Evolutionary conservation across 2,113 vertebrate species (phyloP), one percentile per base, ranked within the genome.

Genomic region (Cyphomyrus discorhynchus): DNA sequence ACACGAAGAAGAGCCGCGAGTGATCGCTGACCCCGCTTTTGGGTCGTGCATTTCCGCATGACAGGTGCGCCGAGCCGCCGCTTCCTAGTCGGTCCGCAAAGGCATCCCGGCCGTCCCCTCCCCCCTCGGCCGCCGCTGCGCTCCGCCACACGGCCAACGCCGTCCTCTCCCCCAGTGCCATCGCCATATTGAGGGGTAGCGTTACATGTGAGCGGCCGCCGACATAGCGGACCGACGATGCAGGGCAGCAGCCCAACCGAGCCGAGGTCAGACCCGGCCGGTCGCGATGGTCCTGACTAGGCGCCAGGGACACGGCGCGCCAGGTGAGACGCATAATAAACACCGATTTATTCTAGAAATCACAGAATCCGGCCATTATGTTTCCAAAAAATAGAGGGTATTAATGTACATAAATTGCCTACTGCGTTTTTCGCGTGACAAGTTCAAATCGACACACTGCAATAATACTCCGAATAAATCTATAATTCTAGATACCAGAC

Each of bases 31-130:
- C 80, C 15, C 0, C 15, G 35, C 66, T 87, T 66, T 70, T 42
- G 8, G 39, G 24, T 27, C 11, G n/a, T 24, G 58, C 19, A n/a
- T 90, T 92, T 92, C 91, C 90, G 89, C 53, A 21, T 24, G 35
- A 87, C 91, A 92, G 91, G 91, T 91, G 66, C 56, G 45, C 53
- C 49, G 27, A 15, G 42, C 53, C 13, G 47, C 6, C 80, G 1
- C 85, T 27, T 58, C 62, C 91, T 27, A 19, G 42, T 24, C 39
- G 13, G 53, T 5, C 39, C n/a, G 21, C 56, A 74, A 88, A 86
- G 11, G 45, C 84, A 52, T 17, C 24, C 45, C n/a, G n/a, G 83
- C 24, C 83, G 39, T 49, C 47, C 49, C 50, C 49, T 87, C 45
- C 47, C 7, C n/a, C 49, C 1, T 17, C 45, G 82, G 82, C 39